Conservation (phyloP, 23 tunicate species). For the Ciona savignyi region DNA sequence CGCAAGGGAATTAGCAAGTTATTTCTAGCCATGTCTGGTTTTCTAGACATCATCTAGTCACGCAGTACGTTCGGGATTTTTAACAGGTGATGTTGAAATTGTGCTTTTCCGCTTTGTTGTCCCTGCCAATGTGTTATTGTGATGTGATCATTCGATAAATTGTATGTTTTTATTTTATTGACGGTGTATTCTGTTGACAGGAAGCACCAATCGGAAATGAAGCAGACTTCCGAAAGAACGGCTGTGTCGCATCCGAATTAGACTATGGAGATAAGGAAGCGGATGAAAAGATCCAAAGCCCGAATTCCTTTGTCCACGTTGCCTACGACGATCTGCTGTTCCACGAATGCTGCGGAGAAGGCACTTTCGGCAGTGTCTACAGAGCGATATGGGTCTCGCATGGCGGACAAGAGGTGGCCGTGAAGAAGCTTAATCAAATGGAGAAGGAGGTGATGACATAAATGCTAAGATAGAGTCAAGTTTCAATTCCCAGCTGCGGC, state of each 20-base stretch:
- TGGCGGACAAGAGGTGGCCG: slow-evolving; percentile 60
- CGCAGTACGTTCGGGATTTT: neutral
- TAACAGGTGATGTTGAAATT: neutral
- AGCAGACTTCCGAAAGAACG: neutral
- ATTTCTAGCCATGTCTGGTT: neutral
- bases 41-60: neutral
- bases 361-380: slow-evolving; percentile 83
- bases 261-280: neutral
- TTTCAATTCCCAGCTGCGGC: neutral
- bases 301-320: slow-evolving; percentile 46
- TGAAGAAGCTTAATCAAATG: slow-evolving; percentile 58
- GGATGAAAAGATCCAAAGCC: slow-evolving; percentile 4
- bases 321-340: slow-evolving; percentile 41
- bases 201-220: neutral
- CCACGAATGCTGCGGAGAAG: slow-evolving; percentile 76
- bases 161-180: too few species aligned
- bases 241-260: neutral
- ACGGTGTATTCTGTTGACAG: neutral
- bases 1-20: neutral
- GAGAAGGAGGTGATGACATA: slow-evolving; percentile 60
- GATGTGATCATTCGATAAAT: neutral
- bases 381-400: slow-evolving; percentile 63
- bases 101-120: too few species aligned
- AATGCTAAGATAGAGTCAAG: neutral
- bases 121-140: neutral